Conservation (phyloP, 2,113 vertebrate species). For the Agelaius phoeniceus region DNA sequence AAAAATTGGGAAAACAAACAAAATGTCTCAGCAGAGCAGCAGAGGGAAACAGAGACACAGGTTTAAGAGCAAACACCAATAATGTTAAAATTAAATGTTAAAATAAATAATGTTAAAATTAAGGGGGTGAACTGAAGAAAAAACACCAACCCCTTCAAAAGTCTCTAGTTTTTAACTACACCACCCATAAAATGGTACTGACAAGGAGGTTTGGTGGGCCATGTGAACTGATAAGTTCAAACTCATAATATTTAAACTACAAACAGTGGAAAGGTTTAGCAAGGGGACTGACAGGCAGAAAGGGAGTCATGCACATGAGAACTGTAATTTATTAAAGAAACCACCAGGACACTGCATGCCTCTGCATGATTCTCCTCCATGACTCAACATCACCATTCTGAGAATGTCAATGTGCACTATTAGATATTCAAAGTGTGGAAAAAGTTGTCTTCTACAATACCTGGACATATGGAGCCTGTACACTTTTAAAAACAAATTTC, state of each 20-base stretch:
- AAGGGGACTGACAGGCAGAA: not conserved
- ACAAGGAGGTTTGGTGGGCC: not conserved
- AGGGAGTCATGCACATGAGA: not conserved
- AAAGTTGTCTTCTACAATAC: not conserved
- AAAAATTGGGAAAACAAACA: not conserved
- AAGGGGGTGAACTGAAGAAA: too few species aligned
- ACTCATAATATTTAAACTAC: not conserved
- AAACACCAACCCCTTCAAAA: too few species aligned
- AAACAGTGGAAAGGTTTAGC: not conserved
- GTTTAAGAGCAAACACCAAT: not conserved
- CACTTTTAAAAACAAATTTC: conserved; percentile 14
- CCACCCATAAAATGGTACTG: not conserved
- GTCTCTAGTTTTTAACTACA: too few species aligned
- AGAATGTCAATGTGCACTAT: not conserved
- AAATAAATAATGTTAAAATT: too few species aligned
- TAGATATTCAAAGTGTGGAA: not conserved
- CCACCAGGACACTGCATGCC: not conserved
- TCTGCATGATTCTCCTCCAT: not conserved
- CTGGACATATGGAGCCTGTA: not conserved
- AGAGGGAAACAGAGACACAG: conserved; percentile 50
- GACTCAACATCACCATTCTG: not conserved
- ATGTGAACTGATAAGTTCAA: not conserved
- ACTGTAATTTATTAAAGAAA: not conserved
- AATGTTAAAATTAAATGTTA: too few species aligned
- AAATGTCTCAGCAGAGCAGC: conserved; percentile 17